Evolutionary conservation across 1,140 invertebrate genomes (phyloP).

Genomic region (Drosophila kikkawai): DNA sequence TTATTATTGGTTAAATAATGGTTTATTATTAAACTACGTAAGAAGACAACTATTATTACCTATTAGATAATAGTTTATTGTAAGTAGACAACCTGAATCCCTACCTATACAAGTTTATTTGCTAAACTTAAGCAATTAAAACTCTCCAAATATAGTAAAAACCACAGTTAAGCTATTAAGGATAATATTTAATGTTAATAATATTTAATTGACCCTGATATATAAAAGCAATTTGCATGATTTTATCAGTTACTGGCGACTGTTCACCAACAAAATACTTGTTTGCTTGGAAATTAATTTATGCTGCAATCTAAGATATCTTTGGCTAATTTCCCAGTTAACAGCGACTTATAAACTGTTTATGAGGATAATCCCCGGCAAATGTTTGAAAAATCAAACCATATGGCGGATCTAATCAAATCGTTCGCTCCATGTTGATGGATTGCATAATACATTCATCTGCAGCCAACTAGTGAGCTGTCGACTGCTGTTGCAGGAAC

Average conservation of each 20-base stretch:
- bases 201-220: constrained; percentile 12
- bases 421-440: constrained; percentile 34
- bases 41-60: neutral
- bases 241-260: neutral
- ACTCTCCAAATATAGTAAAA: constrained; percentile 4
- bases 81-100: neutral
- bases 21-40: neutral
- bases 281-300: constrained; percentile 6
- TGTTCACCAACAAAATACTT: neutral
- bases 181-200: constrained; percentile 1
- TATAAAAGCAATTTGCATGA: constrained; percentile 4
- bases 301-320: constrained; percentile 4
- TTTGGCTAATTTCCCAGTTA: constrained; percentile 24
- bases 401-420: constrained; percentile 49
- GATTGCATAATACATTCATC: constrained; percentile 50
- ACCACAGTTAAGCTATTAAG: neutral
- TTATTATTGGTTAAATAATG: neutral
- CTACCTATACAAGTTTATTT: neutral
- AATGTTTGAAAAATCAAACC: constrained; percentile 34
- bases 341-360: constrained; percentile 18
- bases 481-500: constrained; percentile 42
- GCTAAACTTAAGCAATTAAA: neutral
- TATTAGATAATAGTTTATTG: neutral
- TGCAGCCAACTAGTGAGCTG: constrained; percentile 30
- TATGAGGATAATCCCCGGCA: constrained; percentile 28